Conservation (phyloP, 2,797 vertebrate genomes). For the Loris lydekkerianus region DNA sequence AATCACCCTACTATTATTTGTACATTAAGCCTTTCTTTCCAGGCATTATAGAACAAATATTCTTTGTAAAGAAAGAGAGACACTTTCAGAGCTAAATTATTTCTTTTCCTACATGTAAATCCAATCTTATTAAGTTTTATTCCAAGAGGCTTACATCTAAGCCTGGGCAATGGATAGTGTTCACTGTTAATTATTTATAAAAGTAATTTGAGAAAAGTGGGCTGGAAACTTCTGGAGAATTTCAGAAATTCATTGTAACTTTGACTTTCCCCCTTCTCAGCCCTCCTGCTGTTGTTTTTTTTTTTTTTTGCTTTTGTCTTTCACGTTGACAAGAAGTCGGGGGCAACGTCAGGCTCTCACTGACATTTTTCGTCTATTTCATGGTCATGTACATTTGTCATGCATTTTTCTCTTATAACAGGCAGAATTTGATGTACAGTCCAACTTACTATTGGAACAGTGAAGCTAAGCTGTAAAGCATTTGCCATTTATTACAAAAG, state of each 20-base stretch:
- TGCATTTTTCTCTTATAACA: neutral
- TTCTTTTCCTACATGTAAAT: neutral
- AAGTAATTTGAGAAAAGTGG: neutral
- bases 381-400: neutral
- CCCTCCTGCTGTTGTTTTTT: neutral
- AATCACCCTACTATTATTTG: neutral
- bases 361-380: neutral
- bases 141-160: neutral
- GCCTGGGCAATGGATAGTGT: neutral
- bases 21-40: neutral
- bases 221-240: neutral
- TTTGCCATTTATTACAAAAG: conserved; percentile 19
- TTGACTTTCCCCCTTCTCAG: neutral
- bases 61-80: neutral
- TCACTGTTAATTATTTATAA: neutral
- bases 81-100: neutral
- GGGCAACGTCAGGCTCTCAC: neutral
- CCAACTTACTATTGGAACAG: neutral
- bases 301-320: neutral
- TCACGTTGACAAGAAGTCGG: neutral
- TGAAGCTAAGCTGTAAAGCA: neutral
- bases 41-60: neutral
- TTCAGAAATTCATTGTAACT: conserved; percentile 11
- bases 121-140: neutral
- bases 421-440: neutral